Evolutionary conservation across 2,888 invertebrate genomes (phyloP).

Genomic region (Andrena trimmerana): DNA sequence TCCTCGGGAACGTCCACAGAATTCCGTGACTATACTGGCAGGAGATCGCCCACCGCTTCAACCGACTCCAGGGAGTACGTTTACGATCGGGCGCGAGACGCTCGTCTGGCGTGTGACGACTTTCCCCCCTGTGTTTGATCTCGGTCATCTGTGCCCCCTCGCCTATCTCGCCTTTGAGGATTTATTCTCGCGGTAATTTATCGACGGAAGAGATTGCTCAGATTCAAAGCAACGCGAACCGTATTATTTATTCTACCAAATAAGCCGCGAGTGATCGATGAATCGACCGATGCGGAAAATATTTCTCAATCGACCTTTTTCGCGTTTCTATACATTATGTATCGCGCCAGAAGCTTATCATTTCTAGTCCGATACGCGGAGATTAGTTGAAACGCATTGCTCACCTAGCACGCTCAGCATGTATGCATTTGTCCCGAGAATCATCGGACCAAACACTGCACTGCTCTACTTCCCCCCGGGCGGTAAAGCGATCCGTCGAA

Average conservation of each 20-base stretch:
- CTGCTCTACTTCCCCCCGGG: neutral
- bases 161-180: neutral
- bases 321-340: neutral
- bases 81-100: slow-evolving; percentile 46
- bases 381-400: neutral
- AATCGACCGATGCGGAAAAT: neutral
- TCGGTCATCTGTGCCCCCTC: neutral
- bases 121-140: neutral
- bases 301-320: neutral
- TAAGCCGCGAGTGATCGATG: neutral
- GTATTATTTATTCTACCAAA: neutral
- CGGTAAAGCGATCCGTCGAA: neutral
- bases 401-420: slow-evolving; percentile 6
- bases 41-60: slow-evolving; percentile 64
- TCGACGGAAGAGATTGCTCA: neutral
- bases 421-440: neutral
- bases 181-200: neutral
- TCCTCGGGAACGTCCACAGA: slow-evolving; percentile 61
- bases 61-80: slow-evolving; percentile 80
- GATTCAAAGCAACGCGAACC: no score
- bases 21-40: slow-evolving; percentile 58
- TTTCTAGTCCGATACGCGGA: neutral
- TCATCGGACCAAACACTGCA: neutral
- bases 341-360: no score
- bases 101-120: neutral